phyloP scores from a whole-genome alignment of 2,113 vertebrate genomes.

The Fregata magnificens region DNA sequence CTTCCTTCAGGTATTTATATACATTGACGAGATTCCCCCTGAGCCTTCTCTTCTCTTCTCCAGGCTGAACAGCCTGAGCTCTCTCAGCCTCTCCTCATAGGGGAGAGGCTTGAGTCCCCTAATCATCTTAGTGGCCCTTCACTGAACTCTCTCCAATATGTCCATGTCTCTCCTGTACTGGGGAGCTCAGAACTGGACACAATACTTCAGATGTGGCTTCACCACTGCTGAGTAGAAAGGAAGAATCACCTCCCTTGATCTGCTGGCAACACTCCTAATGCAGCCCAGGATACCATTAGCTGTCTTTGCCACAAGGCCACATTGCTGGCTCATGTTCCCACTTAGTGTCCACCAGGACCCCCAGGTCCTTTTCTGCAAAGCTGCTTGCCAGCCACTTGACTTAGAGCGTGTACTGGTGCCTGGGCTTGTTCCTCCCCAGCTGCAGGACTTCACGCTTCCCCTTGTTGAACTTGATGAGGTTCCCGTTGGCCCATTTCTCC shows the following conservation, averaged over 20 bases:
- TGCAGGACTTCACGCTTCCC: neutral
- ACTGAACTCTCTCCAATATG: neutral
- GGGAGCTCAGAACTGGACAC: neutral
- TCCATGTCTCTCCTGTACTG: neutral
- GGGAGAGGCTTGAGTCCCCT: neutral
- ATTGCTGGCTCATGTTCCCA: neutral
- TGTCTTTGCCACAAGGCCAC: neutral
- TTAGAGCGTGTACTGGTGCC: neutral
- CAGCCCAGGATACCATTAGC: neutral
- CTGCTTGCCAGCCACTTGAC: neutral
- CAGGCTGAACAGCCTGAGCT: neutral
- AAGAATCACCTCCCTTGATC: neutral
- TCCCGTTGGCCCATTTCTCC: neutral
- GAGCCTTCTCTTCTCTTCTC: neutral
- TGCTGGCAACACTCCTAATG: neutral
- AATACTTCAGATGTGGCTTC: neutral
- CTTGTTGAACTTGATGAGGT: neutral
- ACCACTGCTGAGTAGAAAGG: neutral
- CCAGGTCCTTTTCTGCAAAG: neutral
- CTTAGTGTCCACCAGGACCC: neutral
- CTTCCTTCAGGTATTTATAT: neutral
- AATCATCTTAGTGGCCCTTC: neutral
- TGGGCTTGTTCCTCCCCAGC: neutral
- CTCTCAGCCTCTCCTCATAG: neutral
- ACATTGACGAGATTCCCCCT: neutral